phyloP scores from a whole-genome alignment of 1,140 invertebrate species.

The Adoxophyes honmai region DNA sequence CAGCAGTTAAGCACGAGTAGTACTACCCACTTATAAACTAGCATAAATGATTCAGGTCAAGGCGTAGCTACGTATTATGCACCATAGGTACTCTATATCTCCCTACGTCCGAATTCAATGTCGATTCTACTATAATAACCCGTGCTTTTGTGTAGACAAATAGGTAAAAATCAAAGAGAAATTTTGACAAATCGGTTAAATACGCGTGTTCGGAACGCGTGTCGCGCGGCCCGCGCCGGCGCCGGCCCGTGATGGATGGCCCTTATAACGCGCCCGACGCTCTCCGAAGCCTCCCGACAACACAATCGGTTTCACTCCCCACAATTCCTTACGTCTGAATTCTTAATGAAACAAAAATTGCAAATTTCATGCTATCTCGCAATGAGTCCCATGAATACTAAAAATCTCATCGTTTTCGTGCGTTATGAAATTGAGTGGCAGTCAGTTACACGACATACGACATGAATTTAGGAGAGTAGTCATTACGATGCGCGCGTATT shows the following conservation, averaged over 20 bases:
- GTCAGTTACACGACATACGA: constrained; percentile 47
- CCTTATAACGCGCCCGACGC: constrained; percentile 34
- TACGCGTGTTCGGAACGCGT: constrained; percentile 29
- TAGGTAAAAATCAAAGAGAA: constrained; percentile 26
- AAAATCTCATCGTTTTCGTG: constrained; percentile 69
- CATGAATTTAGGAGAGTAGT: constrained; percentile 45
- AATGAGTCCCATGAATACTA: constrained; percentile 71
- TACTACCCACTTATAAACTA: too few relatives aligned
- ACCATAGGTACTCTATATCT: too few relatives aligned
- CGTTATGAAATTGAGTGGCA: constrained; percentile 57
- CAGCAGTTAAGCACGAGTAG: too few relatives aligned
- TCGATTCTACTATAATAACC: not conserved
- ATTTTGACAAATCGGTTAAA: constrained; percentile 45
- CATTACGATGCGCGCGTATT: constrained; percentile 45
- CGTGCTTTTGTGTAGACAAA: constrained; percentile 15
- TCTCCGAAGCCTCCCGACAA: constrained; percentile 23
- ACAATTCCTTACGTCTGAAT: constrained; percentile 69
- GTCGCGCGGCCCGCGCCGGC: constrained; percentile 20
- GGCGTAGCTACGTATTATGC: too few relatives aligned
- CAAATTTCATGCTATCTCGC: constrained; percentile 62
- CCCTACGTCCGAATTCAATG: too few relatives aligned
- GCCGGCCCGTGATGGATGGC: constrained; percentile 41
- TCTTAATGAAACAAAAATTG: constrained; percentile 74
- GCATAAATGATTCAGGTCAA: too few relatives aligned
- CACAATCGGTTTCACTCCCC: constrained; percentile 41